Percentiles rank a stretch among this genome's conserved stretches.
phyloP scores from a whole-genome alignment of 2,113 vertebrate genomes.

The Steatornis caripensis region DNA sequence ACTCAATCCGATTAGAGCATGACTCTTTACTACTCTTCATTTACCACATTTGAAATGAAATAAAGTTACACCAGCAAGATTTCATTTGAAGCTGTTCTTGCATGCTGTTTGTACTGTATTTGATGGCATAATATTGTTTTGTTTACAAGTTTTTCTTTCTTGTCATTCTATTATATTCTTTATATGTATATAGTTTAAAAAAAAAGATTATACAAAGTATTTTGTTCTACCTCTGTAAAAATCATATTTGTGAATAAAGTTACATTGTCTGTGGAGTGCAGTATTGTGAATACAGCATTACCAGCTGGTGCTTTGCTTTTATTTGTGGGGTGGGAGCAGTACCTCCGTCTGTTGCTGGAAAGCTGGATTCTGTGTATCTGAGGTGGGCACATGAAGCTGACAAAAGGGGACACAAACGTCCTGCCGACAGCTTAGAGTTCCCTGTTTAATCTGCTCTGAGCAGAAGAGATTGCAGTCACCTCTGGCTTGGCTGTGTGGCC shows the following conservation, averaged over 20 bases:
- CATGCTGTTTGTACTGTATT: conserved; percentile 67
- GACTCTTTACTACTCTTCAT: conserved; percentile 54
- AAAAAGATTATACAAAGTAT: conserved; percentile 70
- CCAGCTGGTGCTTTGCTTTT: conserved; percentile 37
- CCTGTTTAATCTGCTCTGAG: background rate
- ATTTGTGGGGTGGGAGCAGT: background rate
- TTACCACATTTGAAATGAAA: conserved; percentile 28
- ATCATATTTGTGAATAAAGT: conserved; percentile 82
- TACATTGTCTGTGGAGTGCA: conserved; percentile 70
- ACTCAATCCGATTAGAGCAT: conserved; percentile 41
- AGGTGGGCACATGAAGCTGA: background rate
- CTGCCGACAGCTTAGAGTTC: background rate
- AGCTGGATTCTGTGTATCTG: background rate
- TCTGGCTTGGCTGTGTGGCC: background rate
- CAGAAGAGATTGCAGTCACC: background rate
- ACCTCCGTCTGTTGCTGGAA: accelerated
- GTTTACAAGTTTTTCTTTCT: conserved; percentile 36
- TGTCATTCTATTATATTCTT: conserved; percentile 51
- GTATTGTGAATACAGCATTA: conserved; percentile 62
- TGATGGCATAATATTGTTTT: conserved; percentile 52
- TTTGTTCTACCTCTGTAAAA: conserved; percentile 83
- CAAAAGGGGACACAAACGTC: background rate
- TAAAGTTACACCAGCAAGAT: conserved; percentile 64
- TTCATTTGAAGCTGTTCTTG: conserved; percentile 57
- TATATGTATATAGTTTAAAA: conserved; percentile 68